phyloP scores from a whole-genome alignment of 2,113 vertebrate species.

The Leucosticte australis region DNA sequence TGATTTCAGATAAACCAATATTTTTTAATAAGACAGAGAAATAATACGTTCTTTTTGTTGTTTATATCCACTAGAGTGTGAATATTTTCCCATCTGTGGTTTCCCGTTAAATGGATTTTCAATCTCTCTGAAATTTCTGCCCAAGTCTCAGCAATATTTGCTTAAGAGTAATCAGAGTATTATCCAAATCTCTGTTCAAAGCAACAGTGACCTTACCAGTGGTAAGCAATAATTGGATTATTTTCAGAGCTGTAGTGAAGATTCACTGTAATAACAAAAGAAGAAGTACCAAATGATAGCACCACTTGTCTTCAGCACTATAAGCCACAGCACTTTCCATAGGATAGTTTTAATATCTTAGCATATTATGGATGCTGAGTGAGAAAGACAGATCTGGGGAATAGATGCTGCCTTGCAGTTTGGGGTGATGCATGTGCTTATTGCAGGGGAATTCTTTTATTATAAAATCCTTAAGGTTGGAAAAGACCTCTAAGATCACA shows the following conservation, averaged over 20 bases:
- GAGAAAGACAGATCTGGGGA: background rate
- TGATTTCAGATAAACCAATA: conserved; percentile 48
- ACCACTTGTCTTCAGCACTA: conserved; percentile 35
- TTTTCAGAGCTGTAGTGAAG: conserved; percentile 53
- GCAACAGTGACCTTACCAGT: conserved; percentile 43
- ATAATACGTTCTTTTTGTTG: background rate
- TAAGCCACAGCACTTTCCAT: background rate
- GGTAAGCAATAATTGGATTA: conserved; percentile 63
- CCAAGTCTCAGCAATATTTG: conserved; percentile 45
- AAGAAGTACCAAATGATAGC: conserved; percentile 50
- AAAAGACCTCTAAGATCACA: background rate
- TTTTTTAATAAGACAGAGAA: conserved; percentile 8
- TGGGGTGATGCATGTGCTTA: background rate
- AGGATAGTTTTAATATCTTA: conserved; percentile 23
- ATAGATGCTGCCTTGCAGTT: background rate
- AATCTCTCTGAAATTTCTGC: conserved; percentile 42
- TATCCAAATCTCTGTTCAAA: conserved; percentile 61
- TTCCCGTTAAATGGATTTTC: conserved; percentile 56
- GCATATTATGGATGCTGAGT: conserved; percentile 9
- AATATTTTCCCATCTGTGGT: conserved; percentile 36
- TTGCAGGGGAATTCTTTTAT: background rate
- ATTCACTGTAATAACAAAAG: conserved; percentile 53
- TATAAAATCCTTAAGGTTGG: background rate
- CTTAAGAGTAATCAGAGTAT: conserved; percentile 51
- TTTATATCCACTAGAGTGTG: background rate